These are phyloP conservation scores for Calvadosia cruxmelitensis DNA, from an alignment of 30 jellyfish, hydroid and myxozoan genomes.

Conservation along the genomic window DNA sequence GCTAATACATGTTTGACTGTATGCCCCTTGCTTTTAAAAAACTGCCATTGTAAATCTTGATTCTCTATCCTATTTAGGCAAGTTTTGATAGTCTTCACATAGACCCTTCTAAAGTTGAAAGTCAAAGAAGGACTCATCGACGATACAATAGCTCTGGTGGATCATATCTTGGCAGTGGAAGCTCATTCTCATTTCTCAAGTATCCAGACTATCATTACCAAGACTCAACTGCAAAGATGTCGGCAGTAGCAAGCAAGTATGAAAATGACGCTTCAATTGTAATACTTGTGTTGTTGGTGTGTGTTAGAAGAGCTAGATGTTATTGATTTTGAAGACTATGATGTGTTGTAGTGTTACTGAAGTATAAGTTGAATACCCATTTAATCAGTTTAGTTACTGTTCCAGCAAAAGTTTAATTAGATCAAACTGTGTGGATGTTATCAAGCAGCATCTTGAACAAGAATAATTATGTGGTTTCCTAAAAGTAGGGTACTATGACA, in stretches of 20 bases:
- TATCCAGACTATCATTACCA: background rate
- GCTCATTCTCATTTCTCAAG: slow-evolving; percentile 29
- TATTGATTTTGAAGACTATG: no score
- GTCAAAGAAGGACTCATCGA: slow-evolving; percentile 65
- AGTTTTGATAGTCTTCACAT: slow-evolving; percentile 61
- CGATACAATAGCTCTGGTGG: slow-evolving; percentile 48
- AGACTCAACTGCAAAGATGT: slow-evolving; percentile 25
- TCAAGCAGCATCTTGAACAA: no score
- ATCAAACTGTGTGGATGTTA: no score
- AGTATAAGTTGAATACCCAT: no score
- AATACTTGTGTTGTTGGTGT: no score
- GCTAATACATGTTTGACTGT: no score
- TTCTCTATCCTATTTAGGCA: slow-evolving; percentile 30
- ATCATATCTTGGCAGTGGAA: slow-evolving; percentile 43
- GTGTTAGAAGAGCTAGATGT: no score
- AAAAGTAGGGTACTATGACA: no score
- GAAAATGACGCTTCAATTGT: background rate
- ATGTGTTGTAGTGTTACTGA: no score
- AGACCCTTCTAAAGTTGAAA: slow-evolving; percentile 43
- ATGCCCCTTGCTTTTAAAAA: background rate
- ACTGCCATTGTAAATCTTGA: background rate
- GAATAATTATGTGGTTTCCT: no score
- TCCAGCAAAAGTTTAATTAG: no score
- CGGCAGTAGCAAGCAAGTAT: slow-evolving; percentile 94
- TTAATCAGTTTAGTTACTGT: no score